Conservation (phyloP, 2,888 invertebrate genomes). For the Limnephilus marmoratus region DNA sequence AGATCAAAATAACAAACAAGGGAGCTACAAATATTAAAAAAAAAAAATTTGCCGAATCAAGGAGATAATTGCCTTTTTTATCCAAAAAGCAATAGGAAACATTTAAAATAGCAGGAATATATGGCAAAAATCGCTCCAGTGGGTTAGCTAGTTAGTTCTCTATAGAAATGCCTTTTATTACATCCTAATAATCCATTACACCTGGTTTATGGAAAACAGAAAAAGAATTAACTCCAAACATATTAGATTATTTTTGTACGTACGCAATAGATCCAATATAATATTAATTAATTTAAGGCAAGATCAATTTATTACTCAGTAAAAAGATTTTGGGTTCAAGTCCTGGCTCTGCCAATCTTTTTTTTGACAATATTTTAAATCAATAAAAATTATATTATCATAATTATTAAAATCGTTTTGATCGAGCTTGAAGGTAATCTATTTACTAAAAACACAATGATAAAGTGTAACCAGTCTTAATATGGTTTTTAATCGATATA, state of each 20-base stretch:
- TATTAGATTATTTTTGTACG: not conserved
- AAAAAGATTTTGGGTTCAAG: not conserved
- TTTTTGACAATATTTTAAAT: not conserved
- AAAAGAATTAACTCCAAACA: not conserved
- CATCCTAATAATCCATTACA: not conserved
- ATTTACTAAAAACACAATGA: not conserved
- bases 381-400: not conserved
- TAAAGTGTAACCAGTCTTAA: not conserved
- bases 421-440: no score
- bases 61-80: no score
- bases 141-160: no score
- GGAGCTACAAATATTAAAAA: no score
- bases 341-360: not conserved
- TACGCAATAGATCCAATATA: not conserved
- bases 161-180: not conserved
- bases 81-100: no score
- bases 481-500: not conserved
- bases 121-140: no score
- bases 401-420: no score
- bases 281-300: not conserved
- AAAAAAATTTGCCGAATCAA: no score
- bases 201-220: not conserved
- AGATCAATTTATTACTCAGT: not conserved
- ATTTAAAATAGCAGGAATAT: no score
- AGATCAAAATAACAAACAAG: no score